Base-by-base conservation (phyloP, 2,797 vertebrate species). In the Intellagama lesueurii region DNA sequence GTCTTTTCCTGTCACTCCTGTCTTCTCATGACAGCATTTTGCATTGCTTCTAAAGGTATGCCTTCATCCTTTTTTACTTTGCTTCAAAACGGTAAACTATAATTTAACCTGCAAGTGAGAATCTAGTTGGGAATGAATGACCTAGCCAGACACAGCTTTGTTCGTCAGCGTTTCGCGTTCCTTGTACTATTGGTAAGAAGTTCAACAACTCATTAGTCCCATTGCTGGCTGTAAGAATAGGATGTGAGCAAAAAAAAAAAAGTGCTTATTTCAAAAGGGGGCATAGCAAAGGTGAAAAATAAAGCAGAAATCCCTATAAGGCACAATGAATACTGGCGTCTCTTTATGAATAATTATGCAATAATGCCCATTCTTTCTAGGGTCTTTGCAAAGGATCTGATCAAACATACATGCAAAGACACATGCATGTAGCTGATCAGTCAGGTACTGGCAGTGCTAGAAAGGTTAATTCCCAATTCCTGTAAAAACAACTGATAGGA, bases 251-350 rank as follows among this genome's bases (percentile, higher is more conserved):
- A 40, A 40, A 40, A 40, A 40, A 40, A 92, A 94, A 94, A 95
- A 90, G 88, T 66, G 85, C 89, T 76, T 44, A 88, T 90, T 92
- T 91, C 77, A 81, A 89, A 93, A 44, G 52, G 89, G 72, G 49
- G 85, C 87, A 83, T 19, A 16, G 78, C 76, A 92, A 81, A 80
- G 85, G 84, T 88, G 3, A 0, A 89, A 47, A 83, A 92, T 87
- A 64, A 87, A 81, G 88, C 56, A 82, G 30, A 52, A 69, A 81
- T 72, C 22, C 3, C 1, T 4, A 66, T 56, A 40, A 87, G 28
- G 32, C 8, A 28, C 22, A 17, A 47, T 1, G 0, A 17, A 69
- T 4, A 17, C 12, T 9, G 24, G 1, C 69, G 28, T 16, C 17
- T 69, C 66, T 83, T 24, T 30, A 47, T 14, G 17, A 69, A 11